These are phyloP conservation scores for Macrostomum lignano DNA, from an alignment of 1,140 invertebrate species.

Conservation along the genomic window DNA sequence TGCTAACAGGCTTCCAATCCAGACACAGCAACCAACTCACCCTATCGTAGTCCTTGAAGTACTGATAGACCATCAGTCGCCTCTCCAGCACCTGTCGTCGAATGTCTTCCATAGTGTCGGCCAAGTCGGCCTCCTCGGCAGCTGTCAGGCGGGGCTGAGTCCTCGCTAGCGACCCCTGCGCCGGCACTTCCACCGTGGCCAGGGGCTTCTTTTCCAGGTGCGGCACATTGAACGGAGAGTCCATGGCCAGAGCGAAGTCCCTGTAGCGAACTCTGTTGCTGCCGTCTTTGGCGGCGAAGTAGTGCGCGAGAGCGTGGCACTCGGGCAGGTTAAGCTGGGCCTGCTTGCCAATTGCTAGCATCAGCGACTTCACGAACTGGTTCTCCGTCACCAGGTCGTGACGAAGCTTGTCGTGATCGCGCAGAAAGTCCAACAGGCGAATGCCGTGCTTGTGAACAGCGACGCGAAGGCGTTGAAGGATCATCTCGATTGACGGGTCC, in stretches of 20 bases:
- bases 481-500: conserved; percentile 20
- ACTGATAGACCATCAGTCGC: conserved; percentile 21
- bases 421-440: conserved; percentile 24
- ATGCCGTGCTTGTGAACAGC: conserved; percentile 24
- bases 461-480: conserved; percentile 22
- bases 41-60: conserved; percentile 27
- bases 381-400: conserved; percentile 23
- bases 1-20: too few relatives aligned
- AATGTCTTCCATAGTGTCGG: conserved; percentile 13
- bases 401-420: conserved; percentile 23
- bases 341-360: conserved; percentile 20
- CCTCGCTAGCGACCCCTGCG: conserved; percentile 16
- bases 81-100: conserved; percentile 15
- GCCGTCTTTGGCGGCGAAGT: conserved; percentile 18
- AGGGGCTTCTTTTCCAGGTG: conserved; percentile 26
- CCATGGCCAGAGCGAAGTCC: conserved; percentile 23
- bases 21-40: conserved; percentile 13
- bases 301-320: conserved; percentile 22
- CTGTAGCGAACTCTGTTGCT: conserved; percentile 21
- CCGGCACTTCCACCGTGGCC: conserved; percentile 15
- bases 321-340: conserved; percentile 18
- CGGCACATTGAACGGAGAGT: conserved; percentile 17
- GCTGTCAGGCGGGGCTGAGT: conserved; percentile 14
- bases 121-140: conserved; percentile 13
- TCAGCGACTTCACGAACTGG: conserved; percentile 23